Base-by-base conservation (phyloP, 2,113 vertebrate genomes). In the Sciurus niger region DNA sequence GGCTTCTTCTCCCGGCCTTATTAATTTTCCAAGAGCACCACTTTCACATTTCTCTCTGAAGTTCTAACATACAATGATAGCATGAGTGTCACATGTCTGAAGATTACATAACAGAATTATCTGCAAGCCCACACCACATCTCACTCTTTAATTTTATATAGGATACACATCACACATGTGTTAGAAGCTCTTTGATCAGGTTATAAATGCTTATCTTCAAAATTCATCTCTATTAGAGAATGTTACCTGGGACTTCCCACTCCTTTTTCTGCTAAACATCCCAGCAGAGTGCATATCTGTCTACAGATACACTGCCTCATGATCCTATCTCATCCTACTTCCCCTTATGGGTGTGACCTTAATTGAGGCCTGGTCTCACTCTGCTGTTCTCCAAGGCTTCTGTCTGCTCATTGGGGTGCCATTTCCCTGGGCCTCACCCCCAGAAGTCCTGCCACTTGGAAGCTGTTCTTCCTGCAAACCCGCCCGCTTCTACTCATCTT, bases 171-270 rank as follows among this genome's bases (percentile, higher is more conserved):
- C 46, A 78, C 40, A 74, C 25, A 30, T 12, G 10, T 25, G 3
- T 58, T 58, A 82, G 65, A 67, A 77, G 22, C 53, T 65, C 84
- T 80, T 80, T 68, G 67, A 87, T 80, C 79, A 77, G 65, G 48
- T 94, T 94, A 51, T 76, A 60, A 72, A 53, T 82, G 93, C 88
- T 96, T 86, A 82, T 89, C 72, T 46, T 96, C 37, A 18, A 77
- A 84, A 73, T 82, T 93, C 60, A 78, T 95, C 84, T 87, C 63
- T 78, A 25, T 78, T 74, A 96, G 90, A 94, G 87, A 88, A 78
- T 28, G 84, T 82, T 90, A 73, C 82, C 89, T 46, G 94, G 78
- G 77, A 91, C 84, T 96, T 93, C 92, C 80, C 58, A 82, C 40
- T 48, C 58, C 79, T 37, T 84, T 80, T 68, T 87, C 84, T 65